Conservation (phyloP, 2,797 vertebrate genomes). For the Lepilemur septentrionalis region DNA sequence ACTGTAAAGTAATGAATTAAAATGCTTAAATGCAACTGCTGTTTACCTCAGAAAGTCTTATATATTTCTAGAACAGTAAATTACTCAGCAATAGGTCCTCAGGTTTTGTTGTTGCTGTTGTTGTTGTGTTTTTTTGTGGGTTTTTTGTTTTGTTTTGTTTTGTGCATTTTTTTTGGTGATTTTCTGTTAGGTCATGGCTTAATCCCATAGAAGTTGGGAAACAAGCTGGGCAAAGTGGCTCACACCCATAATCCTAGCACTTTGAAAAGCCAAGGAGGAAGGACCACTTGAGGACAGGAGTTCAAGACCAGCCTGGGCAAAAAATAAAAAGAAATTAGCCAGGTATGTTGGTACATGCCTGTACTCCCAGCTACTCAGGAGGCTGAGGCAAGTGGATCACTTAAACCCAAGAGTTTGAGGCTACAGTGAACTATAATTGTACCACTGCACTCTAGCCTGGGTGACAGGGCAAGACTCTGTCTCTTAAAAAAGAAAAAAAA, state of each 20-base stretch:
- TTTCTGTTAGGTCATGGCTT: background rate
- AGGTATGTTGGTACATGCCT: background rate
- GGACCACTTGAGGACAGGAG: background rate
- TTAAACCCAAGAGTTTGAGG: background rate
- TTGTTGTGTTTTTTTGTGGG: background rate
- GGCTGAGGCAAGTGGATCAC: background rate
- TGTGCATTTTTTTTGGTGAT: background rate
- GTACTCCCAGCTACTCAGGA: background rate
- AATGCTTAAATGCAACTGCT: background rate
- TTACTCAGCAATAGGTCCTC: background rate
- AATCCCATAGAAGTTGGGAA: background rate
- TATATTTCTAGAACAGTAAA: conserved; percentile 1
- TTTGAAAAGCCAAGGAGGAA: background rate
- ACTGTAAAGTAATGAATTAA: conserved; percentile 31
- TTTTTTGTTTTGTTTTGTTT: background rate
- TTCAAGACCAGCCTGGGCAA: background rate
- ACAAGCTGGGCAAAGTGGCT: background rate
- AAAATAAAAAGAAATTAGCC: background rate
- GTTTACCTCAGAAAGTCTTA: conserved; percentile 6
- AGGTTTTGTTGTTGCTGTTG: background rate
- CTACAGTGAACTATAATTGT: background rate
- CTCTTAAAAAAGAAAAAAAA: background rate
- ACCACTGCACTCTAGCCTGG: background rate
- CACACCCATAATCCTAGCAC: background rate
- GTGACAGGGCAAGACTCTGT: background rate